phyloP scores from a whole-genome alignment of 2,797 vertebrate species.

The Oreochromis grahami region DNA sequence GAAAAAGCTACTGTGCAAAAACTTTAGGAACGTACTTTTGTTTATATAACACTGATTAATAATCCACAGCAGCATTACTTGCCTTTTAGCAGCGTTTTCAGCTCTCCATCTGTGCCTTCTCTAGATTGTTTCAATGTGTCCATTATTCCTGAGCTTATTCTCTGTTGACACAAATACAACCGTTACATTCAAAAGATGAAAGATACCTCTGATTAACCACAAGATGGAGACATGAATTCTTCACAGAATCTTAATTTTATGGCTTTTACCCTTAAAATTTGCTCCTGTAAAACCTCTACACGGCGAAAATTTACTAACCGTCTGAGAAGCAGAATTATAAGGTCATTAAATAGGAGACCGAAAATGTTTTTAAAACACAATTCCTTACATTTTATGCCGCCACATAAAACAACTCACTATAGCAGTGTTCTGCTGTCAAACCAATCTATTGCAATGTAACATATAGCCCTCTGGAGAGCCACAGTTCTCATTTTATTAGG shows the following conservation, averaged over 20 bases:
- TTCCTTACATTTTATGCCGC: background rate
- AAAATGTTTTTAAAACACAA: background rate
- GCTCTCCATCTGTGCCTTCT: conserved; percentile 78
- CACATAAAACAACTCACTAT: background rate
- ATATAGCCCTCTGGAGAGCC: background rate
- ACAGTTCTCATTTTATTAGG: background rate
- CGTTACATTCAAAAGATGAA: background rate
- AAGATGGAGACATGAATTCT: background rate
- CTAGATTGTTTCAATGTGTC: conserved; percentile 81
- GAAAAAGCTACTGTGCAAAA: background rate
- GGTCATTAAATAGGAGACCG: background rate
- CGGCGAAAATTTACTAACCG: background rate
- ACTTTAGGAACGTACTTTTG: background rate
- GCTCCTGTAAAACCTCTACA: background rate
- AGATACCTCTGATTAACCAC: background rate
- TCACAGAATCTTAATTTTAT: background rate
- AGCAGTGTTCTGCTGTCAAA: background rate
- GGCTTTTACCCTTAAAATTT: background rate
- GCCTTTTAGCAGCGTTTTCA: conserved; percentile 90
- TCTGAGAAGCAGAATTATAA: background rate
- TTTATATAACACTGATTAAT: background rate
- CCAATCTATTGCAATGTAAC: background rate
- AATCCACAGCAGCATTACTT: conserved; percentile 8
- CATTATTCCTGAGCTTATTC: conserved; percentile 82
- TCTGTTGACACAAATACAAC: conserved; percentile 70